Evolutionary conservation across 2,888 invertebrate genomes (phyloP).

Genomic region (Eucera pruinosa): DNA sequence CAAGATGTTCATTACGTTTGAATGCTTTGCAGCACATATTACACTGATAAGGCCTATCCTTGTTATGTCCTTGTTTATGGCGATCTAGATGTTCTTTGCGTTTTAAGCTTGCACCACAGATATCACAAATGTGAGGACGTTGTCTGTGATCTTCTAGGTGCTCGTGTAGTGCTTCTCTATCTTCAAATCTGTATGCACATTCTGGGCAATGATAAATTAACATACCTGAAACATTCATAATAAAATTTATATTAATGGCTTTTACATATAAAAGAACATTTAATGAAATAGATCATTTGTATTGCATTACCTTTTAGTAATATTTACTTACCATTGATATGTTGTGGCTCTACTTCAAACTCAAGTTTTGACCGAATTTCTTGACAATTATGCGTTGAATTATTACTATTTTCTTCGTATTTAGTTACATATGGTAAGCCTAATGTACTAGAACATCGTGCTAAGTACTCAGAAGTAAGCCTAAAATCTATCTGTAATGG

Average conservation of each 20-base stretch:
- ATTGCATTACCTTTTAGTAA: too few species aligned
- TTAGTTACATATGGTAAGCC: conserved; percentile 80
- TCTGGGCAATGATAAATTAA: conserved; percentile 81
- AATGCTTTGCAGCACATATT: conserved; percentile 91
- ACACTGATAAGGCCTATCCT: conserved; percentile 92
- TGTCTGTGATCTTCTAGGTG: conserved; percentile 92
- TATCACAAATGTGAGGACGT: conserved; percentile 90
- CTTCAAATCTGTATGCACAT: conserved; percentile 81
- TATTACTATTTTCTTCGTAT: conserved; percentile 76
- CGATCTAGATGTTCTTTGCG: conserved; percentile 92
- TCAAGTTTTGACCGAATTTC: conserved; percentile 77
- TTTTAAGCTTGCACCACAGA: conserved; percentile 91
- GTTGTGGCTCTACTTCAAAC: conserved; percentile 79
- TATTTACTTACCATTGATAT: conserved; percentile 77
- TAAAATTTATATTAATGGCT: conserved; percentile 20
- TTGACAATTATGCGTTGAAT: conserved; percentile 76
- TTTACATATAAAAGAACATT: too few species aligned
- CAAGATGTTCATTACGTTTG: conserved; percentile 93
- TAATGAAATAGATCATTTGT: neutral
- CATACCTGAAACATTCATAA: conserved; percentile 71
- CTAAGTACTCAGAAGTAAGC: conserved; percentile 81
- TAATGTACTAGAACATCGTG: conserved; percentile 79
- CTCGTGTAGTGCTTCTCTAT: conserved; percentile 85
- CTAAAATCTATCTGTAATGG: conserved; percentile 82
- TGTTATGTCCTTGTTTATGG: conserved; percentile 92